phyloP scores from a whole-genome alignment of 2,797 vertebrate genomes.

The Forpus xanthops region DNA sequence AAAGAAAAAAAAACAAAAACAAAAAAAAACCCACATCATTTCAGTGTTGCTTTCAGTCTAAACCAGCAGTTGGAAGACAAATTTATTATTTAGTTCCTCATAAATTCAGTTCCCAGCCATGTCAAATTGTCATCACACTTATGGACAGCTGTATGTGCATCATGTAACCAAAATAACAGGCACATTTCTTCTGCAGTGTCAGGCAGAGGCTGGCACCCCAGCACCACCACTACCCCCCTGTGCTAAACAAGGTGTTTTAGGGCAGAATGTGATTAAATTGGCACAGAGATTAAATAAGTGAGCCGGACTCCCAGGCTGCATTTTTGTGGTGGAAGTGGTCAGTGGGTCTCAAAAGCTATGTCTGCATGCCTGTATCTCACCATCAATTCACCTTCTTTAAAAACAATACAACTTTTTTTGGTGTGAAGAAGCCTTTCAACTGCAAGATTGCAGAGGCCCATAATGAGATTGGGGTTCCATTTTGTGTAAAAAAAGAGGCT shows the following conservation, averaged over 20 bases:
- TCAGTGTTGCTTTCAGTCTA: background rate
- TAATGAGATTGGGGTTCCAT: background rate
- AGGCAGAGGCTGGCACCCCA: background rate
- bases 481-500: background rate
- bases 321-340: background rate
- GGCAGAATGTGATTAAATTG: background rate
- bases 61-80: background rate
- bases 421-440: background rate
- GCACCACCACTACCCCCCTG: background rate
- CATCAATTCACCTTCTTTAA: background rate
- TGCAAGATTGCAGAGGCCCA: background rate
- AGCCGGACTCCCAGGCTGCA: background rate
- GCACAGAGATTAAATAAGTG: background rate
- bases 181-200: background rate
- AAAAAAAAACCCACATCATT: rapidly evolving
- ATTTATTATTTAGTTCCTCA: background rate
- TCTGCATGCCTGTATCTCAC: background rate
- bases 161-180: background rate
- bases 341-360: background rate
- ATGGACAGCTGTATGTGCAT: background rate
- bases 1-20: background rate
- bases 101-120: background rate
- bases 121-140: background rate
- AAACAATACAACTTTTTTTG: background rate
- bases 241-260: background rate